phyloP scores from a whole-genome alignment of 2,888 invertebrate genomes.

The Agapostemon virescens region DNA sequence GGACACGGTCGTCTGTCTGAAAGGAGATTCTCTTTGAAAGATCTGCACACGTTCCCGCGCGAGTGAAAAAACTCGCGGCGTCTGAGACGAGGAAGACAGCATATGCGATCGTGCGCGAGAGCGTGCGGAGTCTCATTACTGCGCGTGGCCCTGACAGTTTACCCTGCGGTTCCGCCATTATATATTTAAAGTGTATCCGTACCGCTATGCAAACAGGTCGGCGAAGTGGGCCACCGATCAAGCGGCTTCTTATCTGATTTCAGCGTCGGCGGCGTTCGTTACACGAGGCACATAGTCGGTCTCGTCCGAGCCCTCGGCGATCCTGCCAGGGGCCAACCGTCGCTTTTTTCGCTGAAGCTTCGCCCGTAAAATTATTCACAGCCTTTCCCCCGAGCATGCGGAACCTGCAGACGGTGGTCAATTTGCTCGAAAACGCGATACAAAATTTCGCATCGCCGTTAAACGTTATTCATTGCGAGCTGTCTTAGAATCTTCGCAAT shows the following conservation, averaged over 20 bases:
- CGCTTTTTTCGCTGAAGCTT: slow-evolving; percentile 4
- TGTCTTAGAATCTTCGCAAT: neutral
- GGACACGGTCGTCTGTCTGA: neutral
- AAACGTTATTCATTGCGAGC: neutral
- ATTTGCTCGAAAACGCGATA: neutral
- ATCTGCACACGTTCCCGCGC: neutral
- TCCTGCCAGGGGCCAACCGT: slow-evolving; percentile 16
- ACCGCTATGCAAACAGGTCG: slow-evolving; percentile 54
- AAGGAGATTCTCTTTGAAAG: neutral
- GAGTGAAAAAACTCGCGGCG: slow-evolving; percentile 1
- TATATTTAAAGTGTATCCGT: slow-evolving; percentile 65
- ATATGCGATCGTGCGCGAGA: slow-evolving; percentile 7
- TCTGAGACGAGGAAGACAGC: neutral
- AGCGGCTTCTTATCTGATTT: slow-evolving; percentile 65
- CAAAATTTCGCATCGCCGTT: neutral
- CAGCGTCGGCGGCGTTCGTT: slow-evolving; percentile 57
- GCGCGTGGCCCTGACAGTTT: slow-evolving; percentile 55
- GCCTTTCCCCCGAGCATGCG: neutral
- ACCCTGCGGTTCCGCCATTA: slow-evolving; percentile 57
- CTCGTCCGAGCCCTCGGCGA: slow-evolving; percentile 28
- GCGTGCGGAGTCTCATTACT: slow-evolving; percentile 32
- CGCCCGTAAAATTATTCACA: slow-evolving; percentile 26
- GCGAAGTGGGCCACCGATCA: slow-evolving; percentile 64
- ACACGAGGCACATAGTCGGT: slow-evolving; percentile 37
- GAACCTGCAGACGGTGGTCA: neutral